A percentile compares a stretch with the other conserved stretches of the same genome.
Conservation (phyloP, 2,113 vertebrate species). For the Talpa occidentalis region DNA sequence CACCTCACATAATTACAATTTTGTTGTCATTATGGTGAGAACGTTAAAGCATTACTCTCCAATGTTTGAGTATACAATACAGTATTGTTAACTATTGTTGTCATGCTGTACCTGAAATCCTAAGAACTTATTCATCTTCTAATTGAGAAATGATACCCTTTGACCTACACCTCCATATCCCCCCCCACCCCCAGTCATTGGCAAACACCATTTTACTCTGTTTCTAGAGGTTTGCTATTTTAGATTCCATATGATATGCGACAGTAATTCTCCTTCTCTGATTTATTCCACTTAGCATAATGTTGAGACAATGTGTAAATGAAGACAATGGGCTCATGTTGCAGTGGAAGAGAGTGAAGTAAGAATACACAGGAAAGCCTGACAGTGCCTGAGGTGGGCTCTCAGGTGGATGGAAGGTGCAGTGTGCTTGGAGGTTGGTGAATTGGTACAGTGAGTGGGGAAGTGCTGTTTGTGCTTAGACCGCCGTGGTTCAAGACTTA, state of each 20-base stretch:
- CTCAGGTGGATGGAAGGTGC: neutral
- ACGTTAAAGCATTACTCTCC: neutral
- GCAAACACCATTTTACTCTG: neutral
- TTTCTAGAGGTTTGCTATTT: neutral
- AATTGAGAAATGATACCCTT: neutral
- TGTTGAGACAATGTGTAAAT: neutral
- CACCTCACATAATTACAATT: neutral
- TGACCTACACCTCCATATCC: neutral
- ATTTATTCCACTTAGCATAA: conserved; percentile 11
- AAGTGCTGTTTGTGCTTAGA: neutral
- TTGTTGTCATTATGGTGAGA: neutral
- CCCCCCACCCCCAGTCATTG: neutral
- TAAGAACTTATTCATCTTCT: neutral
- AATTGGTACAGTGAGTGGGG: neutral
- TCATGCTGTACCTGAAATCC: neutral
- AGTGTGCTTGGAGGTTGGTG: neutral
- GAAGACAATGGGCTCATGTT: neutral
- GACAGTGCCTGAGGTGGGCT: neutral
- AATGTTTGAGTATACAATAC: neutral
- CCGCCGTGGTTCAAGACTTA: neutral
- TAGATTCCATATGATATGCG: neutral
- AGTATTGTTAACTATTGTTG: neutral
- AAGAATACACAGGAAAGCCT: neutral
- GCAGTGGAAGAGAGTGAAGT: neutral
- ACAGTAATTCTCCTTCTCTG: neutral